phyloP scores from a whole-genome alignment of 2,888 invertebrate genomes.

The Cephonodes hylas region DNA sequence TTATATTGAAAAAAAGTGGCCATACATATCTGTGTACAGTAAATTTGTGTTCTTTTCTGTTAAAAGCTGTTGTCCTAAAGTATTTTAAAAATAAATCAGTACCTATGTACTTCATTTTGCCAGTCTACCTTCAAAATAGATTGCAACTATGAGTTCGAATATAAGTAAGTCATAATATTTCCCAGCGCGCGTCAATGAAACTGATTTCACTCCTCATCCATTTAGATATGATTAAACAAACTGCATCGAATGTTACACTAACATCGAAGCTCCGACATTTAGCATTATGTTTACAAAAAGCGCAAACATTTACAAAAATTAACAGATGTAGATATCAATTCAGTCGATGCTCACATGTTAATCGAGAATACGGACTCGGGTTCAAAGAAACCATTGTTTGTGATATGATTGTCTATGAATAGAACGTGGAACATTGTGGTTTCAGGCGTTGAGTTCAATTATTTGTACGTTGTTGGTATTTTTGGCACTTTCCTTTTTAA shows the following conservation, averaged over 20 bases:
- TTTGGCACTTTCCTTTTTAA: not conserved
- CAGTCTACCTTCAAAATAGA: too few relatives aligned
- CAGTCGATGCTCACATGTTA: conserved; percentile 3
- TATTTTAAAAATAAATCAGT: too few relatives aligned
- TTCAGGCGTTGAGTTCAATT: not conserved
- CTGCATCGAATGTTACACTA: not conserved
- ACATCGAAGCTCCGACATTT: not conserved
- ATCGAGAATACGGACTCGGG: not conserved
- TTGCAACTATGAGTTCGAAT: too few relatives aligned
- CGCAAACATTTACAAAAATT: not conserved
- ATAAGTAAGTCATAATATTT: not conserved
- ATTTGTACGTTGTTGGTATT: too few relatives aligned
- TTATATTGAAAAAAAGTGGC: too few relatives aligned
- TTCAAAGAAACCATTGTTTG: conserved; percentile 20
- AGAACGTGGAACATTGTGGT: not conserved
- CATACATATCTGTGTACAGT: too few relatives aligned
- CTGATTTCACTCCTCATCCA: not conserved
- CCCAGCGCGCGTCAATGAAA: not conserved
- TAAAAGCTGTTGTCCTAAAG: too few relatives aligned
- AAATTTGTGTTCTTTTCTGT: too few relatives aligned
- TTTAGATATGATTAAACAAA: not conserved
- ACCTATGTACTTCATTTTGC: too few relatives aligned
- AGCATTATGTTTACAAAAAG: not conserved
- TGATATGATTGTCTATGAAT: conserved; percentile 14
- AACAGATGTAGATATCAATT: not conserved